Conservation (phyloP, 2,888 invertebrate genomes). For the Copidosoma aretas region DNA sequence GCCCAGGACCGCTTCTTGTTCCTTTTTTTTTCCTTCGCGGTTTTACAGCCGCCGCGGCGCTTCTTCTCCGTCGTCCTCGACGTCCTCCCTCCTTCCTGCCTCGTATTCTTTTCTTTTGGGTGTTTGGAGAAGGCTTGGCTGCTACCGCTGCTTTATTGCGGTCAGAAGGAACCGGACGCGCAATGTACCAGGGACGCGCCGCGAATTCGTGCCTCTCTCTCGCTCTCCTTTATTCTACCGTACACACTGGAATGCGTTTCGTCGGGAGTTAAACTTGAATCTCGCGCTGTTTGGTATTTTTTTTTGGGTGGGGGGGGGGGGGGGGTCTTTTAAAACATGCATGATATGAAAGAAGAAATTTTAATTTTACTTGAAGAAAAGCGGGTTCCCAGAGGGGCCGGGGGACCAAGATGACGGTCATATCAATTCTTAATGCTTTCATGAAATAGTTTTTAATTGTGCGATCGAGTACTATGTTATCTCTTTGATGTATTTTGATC, state of each 20-base stretch:
- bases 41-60: constrained; percentile 25
- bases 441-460: too few species aligned
- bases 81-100: constrained; percentile 11
- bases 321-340: too few species aligned
- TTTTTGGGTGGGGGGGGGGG: too few species aligned
- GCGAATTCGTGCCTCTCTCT: neutral
- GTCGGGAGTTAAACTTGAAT: constrained; percentile 18
- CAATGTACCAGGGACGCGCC: constrained; percentile 1
- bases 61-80: constrained; percentile 19
- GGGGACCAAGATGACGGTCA: too few species aligned
- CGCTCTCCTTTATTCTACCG: neutral
- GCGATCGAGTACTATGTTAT: too few species aligned
- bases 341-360: too few species aligned
- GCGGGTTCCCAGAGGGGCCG: too few species aligned
- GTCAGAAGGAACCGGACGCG: neutral
- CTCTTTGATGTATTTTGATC: too few species aligned
- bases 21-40: constrained; percentile 38
- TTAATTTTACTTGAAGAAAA: too few species aligned
- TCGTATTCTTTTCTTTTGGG: neutral
- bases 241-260: constrained; percentile 8
- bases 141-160: constrained; percentile 37
- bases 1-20: constrained; percentile 11
- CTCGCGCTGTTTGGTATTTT: too few species aligned
- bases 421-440: too few species aligned
- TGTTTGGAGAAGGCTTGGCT: constrained; percentile 11